A percentile compares a stretch with the other conserved stretches of the same genome.
phyloP scores from a whole-genome alignment of 92 coral and sea anemone genomes.

The Phymanthus crucifer region DNA sequence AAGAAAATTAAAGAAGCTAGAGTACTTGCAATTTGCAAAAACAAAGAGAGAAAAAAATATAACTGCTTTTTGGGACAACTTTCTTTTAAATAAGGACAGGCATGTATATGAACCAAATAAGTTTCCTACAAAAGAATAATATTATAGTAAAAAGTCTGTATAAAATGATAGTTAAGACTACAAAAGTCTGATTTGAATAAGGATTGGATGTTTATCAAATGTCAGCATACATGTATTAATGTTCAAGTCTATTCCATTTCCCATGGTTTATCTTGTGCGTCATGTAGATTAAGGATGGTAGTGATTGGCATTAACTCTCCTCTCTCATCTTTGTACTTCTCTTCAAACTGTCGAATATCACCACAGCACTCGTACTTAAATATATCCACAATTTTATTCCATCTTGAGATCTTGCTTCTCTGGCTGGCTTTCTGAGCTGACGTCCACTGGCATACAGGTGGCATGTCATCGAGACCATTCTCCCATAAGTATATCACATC shows the following conservation, averaged over 20 bases:
- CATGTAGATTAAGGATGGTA: conserved; percentile 86
- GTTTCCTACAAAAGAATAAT: not conserved
- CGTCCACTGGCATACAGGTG: conserved; percentile 95
- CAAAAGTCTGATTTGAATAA: not conserved
- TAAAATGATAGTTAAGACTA: not conserved
- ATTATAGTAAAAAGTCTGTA: not conserved
- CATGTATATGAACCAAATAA: not conserved
- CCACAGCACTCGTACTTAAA: conserved; percentile 91
- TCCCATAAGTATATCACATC: conserved; percentile 99
- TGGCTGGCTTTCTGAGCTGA: conserved; percentile 88
- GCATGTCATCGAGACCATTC: conserved; percentile 93
- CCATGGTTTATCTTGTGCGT: conserved; percentile 74
- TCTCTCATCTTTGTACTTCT: conserved; percentile 89
- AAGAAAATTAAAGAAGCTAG: not conserved
- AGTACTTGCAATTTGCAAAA: not conserved
- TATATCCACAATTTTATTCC: conserved; percentile 96
- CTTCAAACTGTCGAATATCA: conserved; percentile 89
- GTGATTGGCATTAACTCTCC: conserved; percentile 96
- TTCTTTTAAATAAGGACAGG: not conserved
- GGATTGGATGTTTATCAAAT: not conserved
- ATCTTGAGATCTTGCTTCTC: conserved; percentile 94
- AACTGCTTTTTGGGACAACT: not conserved
- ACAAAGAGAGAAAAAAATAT: not conserved
- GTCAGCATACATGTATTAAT: not conserved
- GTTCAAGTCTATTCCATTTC: conserved; percentile 5